Conservation (phyloP, 2,797 vertebrate species). For the Bradypodion pumilum region DNA sequence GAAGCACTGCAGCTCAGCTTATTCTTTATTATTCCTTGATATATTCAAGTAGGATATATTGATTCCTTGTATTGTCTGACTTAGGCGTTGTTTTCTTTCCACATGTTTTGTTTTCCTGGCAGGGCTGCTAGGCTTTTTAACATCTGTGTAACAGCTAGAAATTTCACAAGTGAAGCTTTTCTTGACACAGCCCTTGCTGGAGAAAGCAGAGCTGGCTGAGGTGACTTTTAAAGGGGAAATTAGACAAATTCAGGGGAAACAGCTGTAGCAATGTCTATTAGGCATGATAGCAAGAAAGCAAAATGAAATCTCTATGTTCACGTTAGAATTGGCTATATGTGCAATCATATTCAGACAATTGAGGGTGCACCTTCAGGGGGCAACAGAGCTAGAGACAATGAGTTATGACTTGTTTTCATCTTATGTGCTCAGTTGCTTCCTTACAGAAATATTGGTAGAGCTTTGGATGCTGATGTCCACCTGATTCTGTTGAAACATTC, state of each 20-base stretch:
- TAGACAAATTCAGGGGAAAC: background rate
- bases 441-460: no score
- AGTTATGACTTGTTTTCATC: no score
- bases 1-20: background rate
- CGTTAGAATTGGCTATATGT: background rate
- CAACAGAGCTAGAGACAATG: no score
- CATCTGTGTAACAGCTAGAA: background rate
- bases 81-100: background rate
- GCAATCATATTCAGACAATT: no score
- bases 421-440: no score
- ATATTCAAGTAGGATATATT: background rate
- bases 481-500: no score
- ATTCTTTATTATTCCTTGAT: background rate
- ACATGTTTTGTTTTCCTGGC: background rate
- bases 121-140: background rate
- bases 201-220: background rate
- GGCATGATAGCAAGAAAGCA: background rate
- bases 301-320: background rate
- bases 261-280: background rate
- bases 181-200: background rate
- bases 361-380: no score
- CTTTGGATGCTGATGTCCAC: no score
- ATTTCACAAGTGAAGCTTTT: background rate
- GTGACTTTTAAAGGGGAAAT: background rate
- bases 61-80: background rate